A percentile compares a stretch with the other conserved stretches of the same genome.
Conservation (phyloP, 2,113 vertebrate species). For the Acanthochromis polyacanthus region DNA sequence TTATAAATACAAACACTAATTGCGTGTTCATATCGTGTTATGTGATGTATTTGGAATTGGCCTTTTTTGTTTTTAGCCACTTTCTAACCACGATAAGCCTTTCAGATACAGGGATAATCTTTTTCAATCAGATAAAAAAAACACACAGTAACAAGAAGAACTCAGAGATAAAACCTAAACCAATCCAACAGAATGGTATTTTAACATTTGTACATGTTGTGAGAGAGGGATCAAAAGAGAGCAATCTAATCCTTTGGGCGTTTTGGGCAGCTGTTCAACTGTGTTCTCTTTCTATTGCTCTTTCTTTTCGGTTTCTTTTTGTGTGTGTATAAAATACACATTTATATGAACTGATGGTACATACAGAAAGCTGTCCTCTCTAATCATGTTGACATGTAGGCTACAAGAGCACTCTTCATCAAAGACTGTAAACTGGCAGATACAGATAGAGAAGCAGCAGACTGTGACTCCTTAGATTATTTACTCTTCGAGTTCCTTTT, state of each 20-base stretch:
- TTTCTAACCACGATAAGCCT: slow-evolving; percentile 71
- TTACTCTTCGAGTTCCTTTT: slow-evolving; percentile 19
- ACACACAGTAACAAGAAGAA: slow-evolving; percentile 53
- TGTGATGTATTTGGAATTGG: slow-evolving; percentile 75
- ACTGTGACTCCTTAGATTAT: slow-evolving; percentile 17
- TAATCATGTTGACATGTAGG: slow-evolving; percentile 31
- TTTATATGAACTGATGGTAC: slow-evolving; percentile 32
- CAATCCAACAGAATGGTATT: slow-evolving; percentile 62
- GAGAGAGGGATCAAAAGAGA: slow-evolving; percentile 70
- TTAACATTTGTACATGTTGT: slow-evolving; percentile 68
- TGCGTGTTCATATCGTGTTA: slow-evolving; percentile 77
- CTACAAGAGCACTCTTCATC: slow-evolving; percentile 18
- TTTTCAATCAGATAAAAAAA: slow-evolving; percentile 69
- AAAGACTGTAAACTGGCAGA: slow-evolving; percentile 23
- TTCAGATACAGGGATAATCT: slow-evolving; percentile 75
- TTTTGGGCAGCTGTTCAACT: slow-evolving; percentile 69
- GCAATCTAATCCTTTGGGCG: slow-evolving; percentile 68
- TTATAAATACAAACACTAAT: slow-evolving; percentile 66
- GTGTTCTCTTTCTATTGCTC: slow-evolving; percentile 35
- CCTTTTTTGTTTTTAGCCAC: slow-evolving; percentile 62
- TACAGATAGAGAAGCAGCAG: slow-evolving; percentile 18
- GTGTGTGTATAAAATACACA: slow-evolving; percentile 7
- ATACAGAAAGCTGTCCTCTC: slow-evolving; percentile 42
- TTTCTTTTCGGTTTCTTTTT: not conserved
- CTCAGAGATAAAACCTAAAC: slow-evolving; percentile 67